Conservation (phyloP, 2,113 vertebrate species). For the Amazona vittata region DNA sequence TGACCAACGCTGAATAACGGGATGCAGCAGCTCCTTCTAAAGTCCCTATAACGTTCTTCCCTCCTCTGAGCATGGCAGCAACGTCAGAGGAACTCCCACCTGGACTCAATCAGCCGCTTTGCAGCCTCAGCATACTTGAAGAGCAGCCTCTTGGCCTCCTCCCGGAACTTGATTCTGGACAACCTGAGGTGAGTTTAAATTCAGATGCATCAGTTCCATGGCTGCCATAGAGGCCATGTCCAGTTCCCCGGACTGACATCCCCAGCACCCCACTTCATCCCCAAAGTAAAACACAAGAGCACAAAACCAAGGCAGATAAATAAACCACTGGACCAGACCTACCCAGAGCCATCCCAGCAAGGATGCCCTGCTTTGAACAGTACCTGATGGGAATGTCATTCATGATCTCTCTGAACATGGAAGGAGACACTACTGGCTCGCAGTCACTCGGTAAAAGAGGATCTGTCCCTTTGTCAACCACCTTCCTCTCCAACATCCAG, state of each 20-base stretch:
- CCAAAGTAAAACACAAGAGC: not conserved
- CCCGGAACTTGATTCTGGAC: constrained; percentile 97
- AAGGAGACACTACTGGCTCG: constrained; percentile 91
- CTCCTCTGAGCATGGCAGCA: not conserved
- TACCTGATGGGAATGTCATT: constrained; percentile 99
- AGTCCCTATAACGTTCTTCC: not conserved
- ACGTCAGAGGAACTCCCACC: constrained; percentile 72
- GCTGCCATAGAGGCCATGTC: not conserved
- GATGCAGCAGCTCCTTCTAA: not conserved
- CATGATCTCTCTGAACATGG: constrained; percentile 99
- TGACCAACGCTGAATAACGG: not conserved
- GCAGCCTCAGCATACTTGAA: constrained; percentile 98
- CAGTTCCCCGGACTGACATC: not conserved
- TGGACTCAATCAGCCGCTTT: constrained; percentile 95
- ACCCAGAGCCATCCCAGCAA: not conserved
- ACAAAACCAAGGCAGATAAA: rapidly evolving
- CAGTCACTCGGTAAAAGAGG: constrained; percentile 94
- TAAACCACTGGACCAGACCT: not conserved
- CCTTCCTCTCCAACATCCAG: constrained; percentile 96
- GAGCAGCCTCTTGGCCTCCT: constrained; percentile 92
- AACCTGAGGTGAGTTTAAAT: constrained; percentile 75
- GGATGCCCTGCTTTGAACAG: not conserved
- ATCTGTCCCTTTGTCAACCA: constrained; percentile 92
- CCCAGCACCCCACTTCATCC: not conserved
- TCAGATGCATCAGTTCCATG: not conserved